Evolutionary conservation across 2,113 vertebrate species (phyloP).

Genomic region (Sylvia atricapilla): DNA sequence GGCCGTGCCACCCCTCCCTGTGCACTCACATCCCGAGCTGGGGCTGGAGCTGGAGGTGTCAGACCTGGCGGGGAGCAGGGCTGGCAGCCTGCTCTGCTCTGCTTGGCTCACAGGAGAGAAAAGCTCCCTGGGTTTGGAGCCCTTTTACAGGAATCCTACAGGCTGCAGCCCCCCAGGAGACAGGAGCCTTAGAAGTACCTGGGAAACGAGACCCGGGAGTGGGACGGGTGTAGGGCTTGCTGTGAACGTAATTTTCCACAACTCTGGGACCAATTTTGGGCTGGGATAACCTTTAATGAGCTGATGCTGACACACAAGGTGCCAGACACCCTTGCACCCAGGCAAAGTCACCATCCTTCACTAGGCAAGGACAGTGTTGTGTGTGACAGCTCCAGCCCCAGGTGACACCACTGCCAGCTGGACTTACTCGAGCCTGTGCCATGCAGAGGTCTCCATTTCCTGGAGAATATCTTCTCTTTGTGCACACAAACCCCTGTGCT

Average conservation of each 20-base stretch:
- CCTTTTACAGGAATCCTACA: slow-evolving; percentile 20
- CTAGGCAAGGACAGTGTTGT: fast-evolving
- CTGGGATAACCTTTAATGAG: neutral
- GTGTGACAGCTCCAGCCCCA: fast-evolving
- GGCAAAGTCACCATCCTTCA: neutral
- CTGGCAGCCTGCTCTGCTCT: slow-evolving; percentile 24
- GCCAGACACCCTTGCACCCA: neutral
- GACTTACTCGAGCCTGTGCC: neutral
- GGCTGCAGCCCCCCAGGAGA: neutral
- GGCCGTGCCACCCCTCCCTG: slow-evolving; percentile 6
- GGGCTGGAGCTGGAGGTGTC: slow-evolving; percentile 3
- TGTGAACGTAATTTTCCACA: neutral
- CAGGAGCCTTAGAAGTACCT: neutral
- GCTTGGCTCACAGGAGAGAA: neutral
- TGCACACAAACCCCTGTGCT: neutral
- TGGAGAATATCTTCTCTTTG: neutral
- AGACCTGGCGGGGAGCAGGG: slow-evolving; percentile 17
- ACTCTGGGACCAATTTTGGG: neutral
- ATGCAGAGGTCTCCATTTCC: neutral
- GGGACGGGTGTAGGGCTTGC: neutral
- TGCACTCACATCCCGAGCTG: neutral
- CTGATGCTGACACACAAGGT: neutral
- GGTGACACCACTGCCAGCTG: neutral
- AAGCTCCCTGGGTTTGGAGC: neutral
- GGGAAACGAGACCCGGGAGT: neutral